Evolutionary conservation across 1,140 invertebrate species (phyloP).

Genomic region (Aphidius ervi): DNA sequence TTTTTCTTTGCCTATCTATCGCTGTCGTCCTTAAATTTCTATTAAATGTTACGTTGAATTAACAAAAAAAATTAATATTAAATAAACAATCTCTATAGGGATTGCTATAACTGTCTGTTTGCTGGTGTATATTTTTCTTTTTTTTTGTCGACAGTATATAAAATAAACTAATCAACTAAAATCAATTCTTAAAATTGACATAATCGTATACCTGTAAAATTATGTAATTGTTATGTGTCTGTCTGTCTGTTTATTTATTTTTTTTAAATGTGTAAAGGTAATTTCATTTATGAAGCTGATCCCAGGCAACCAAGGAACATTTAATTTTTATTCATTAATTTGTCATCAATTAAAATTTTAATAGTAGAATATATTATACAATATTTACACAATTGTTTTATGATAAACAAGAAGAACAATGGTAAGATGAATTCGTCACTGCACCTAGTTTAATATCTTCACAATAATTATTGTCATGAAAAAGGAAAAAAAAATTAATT

Average conservation of each 20-base stretch:
- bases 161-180: too few species aligned
- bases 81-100: too few species aligned
- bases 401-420: background rate
- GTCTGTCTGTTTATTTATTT: slow-evolving; percentile 38
- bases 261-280: slow-evolving; percentile 16
- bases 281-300: slow-evolving; percentile 36
- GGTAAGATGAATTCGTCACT: slow-evolving; percentile 9
- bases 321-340: background rate
- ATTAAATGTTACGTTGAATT: too few species aligned
- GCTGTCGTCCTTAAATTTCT: too few species aligned
- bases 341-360: too few species aligned
- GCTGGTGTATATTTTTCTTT: too few species aligned
- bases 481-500: too few species aligned
- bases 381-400: background rate
- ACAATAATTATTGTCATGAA: too few species aligned
- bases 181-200: background rate
- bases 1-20: too few species aligned
- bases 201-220: background rate
- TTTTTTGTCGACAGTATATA: too few species aligned
- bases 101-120: too few species aligned
- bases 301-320: slow-evolving; percentile 33
- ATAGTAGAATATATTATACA: background rate
- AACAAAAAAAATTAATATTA: too few species aligned
- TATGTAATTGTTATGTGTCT: slow-evolving; percentile 45
- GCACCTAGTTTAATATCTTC: background rate